phyloP scores from a whole-genome alignment of 2,113 vertebrate genomes.

The Sisor rabdophorus region DNA sequence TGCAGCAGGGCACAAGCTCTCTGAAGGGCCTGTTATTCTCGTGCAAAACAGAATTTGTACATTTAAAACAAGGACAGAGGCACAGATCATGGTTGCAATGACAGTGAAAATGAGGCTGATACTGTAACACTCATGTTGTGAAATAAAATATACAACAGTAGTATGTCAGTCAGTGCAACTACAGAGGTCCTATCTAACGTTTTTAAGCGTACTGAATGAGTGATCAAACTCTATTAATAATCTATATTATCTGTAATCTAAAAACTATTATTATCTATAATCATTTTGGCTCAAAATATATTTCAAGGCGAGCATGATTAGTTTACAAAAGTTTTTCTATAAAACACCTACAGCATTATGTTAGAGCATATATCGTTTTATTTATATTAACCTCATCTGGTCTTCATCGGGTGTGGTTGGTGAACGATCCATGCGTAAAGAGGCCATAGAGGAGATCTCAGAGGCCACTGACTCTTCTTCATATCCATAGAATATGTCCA shows the following conservation, averaged over 20 bases:
- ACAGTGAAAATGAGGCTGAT: too few relatives aligned
- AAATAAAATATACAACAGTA: too few relatives aligned
- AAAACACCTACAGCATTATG: background rate
- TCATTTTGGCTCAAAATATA: background rate
- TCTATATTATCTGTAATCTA: too few relatives aligned
- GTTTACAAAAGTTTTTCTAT: background rate
- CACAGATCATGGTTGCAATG: too few relatives aligned
- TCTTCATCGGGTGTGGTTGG: slow-evolving; percentile 97
- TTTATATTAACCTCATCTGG: slow-evolving; percentile 75
- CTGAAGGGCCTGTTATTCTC: slow-evolving; percentile 96
- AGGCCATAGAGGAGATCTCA: slow-evolving; percentile 92
- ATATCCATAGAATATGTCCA: slow-evolving; percentile 91
- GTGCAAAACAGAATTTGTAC: slow-evolving; percentile 90
- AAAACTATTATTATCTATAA: background rate
- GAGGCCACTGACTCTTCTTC: slow-evolving; percentile 99
- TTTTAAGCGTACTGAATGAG: too few relatives aligned
- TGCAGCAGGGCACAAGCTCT: slow-evolving; percentile 93
- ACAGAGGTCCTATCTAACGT: too few relatives aligned
- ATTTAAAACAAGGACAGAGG: slow-evolving; percentile 64
- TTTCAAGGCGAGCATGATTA: background rate
- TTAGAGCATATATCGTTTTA: background rate
- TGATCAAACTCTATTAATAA: too few relatives aligned
- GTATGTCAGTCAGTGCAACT: too few relatives aligned
- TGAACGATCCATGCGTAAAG: slow-evolving; percentile 88
- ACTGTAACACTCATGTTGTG: too few relatives aligned